Evolutionary conservation across 2,113 vertebrate species (phyloP).

Genomic region (Todiramphus chloris): DNA sequence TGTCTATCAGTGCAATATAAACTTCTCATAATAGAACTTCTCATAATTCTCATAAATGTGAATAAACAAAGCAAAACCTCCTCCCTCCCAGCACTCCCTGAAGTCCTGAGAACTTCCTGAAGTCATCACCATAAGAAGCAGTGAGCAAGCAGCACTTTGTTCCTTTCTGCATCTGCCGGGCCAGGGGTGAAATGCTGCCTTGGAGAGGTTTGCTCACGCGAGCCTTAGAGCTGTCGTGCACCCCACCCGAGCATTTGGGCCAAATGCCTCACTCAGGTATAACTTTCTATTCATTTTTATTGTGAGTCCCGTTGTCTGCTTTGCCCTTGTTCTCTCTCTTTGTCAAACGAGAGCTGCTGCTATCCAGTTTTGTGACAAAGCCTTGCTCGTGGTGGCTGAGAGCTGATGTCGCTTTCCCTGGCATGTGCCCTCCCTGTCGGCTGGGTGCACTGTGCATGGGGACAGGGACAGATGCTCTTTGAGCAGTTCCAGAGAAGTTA

Average conservation of each 20-base stretch:
- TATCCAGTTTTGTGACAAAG: not conserved
- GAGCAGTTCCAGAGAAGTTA: not conserved
- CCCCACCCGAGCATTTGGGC: not conserved
- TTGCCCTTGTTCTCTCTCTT: not conserved
- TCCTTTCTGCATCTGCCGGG: not conserved
- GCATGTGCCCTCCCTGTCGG: not conserved
- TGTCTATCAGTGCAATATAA: not conserved
- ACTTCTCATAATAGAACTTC: not conserved
- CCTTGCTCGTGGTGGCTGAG: not conserved
- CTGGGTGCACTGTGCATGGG: fast-evolving
- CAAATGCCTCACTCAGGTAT: not conserved
- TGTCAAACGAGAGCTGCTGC: not conserved
- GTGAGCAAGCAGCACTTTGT: not conserved
- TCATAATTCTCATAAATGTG: not conserved
- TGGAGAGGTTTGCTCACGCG: not conserved
- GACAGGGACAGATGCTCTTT: not conserved
- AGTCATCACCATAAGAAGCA: not conserved
- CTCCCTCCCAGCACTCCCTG: not conserved
- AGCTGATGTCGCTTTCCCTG: not conserved
- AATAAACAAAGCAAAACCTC: not conserved
- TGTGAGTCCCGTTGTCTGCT: not conserved
- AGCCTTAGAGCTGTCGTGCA: not conserved
- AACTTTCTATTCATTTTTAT: not conserved
- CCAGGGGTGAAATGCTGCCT: not conserved
- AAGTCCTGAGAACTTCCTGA: not conserved